phyloP scores from a whole-genome alignment of 2,797 vertebrate species.

The Melanotaenia trifasciata region DNA sequence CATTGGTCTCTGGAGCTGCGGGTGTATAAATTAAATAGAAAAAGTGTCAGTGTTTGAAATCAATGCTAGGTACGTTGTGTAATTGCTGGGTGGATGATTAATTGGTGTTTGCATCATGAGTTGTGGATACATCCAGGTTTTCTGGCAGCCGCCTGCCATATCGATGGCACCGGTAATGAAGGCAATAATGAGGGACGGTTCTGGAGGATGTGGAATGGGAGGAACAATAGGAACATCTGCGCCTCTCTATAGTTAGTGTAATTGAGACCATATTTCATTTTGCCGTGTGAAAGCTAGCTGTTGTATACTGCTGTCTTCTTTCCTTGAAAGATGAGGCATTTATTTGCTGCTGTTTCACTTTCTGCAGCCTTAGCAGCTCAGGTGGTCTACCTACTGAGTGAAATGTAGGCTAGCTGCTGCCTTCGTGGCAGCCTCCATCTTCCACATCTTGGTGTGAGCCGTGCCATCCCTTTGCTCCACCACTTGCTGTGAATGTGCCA shows the following conservation, averaged over 20 bases:
- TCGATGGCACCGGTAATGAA: slow-evolving; percentile 74
- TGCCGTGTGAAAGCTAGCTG: slow-evolving; percentile 38
- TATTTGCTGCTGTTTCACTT: slow-evolving; percentile 36
- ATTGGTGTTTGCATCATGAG: slow-evolving; percentile 69
- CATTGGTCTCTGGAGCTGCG: slow-evolving; percentile 1
- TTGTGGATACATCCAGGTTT: slow-evolving; percentile 63
- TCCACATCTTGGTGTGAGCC: slow-evolving; percentile 48
- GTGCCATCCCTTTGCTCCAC: slow-evolving; percentile 66
- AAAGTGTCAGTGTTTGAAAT: slow-evolving; percentile 42
- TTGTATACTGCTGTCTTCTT: slow-evolving; percentile 18
- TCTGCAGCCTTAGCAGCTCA: slow-evolving; percentile 34
- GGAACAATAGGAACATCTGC: slow-evolving; percentile 75
- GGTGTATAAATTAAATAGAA: slow-evolving; percentile 32
- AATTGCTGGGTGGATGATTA: slow-evolving; percentile 68
- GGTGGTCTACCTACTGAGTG: slow-evolving; percentile 46
- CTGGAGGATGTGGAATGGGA: slow-evolving; percentile 56
- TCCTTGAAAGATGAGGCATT: slow-evolving; percentile 45
- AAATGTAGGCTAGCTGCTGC: slow-evolving; percentile 21
- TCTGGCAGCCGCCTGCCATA: slow-evolving; percentile 63
- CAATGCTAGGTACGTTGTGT: slow-evolving; percentile 50
- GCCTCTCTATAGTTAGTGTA: slow-evolving; percentile 58
- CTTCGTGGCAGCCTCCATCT: slow-evolving; percentile 14
- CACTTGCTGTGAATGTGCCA: slow-evolving; percentile 76
- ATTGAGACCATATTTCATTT: slow-evolving; percentile 72
- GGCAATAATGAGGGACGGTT: slow-evolving; percentile 72